Base-by-base conservation (phyloP, 2,797 vertebrate species). In the Cuculus canorus region DNA sequence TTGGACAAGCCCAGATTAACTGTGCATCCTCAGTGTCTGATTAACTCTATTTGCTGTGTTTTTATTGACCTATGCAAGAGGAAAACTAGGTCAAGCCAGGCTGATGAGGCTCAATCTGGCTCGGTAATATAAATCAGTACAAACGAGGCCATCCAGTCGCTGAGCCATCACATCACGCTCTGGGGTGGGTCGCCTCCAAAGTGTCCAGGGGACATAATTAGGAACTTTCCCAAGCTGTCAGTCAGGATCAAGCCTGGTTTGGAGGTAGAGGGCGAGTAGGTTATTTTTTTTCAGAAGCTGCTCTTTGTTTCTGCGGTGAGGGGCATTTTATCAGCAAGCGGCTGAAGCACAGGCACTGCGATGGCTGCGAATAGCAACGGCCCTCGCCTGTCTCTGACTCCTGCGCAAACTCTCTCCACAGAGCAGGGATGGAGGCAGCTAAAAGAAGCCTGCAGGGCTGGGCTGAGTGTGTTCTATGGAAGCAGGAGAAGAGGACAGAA, bases 51-150 rank as follows among this genome's bases (percentile, higher is more conserved):
- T 95, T 92, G 53, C 88, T 65, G 72, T 86, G 91, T 87, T 95
- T 88, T 94, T 92, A 89, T 95, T 93, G 94, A 94, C 92, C 94
- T 96, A 59, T 50, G 92, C 73, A 80, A 69, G 88, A 75, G 94
- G 59, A 75, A 97, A 98, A 97, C 72, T 98, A 96, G 98, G 97
- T 98, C 97, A 98, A 95, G 86, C 84, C 76, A 27, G 87, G 95
- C 96, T 97, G 97, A 95, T 88, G 96, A 95, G 94, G 93, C 94
- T 59, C 11, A 94, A 82, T 64, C 86, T 85, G 86, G 59, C 69
- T 86, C 45, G 91, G 94, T 63, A 79, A 82, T 81, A 92, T 68
- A 92, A 94, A 92, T 93, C 77, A 80, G 86, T 39, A 59, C 78
- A 84, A 93, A 91, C 10, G 39, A 95, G 88, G 84, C 76, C 85